Evolutionary conservation across 2,113 vertebrate genomes (phyloP).

Genomic region (Camelus dromedarius): DNA sequence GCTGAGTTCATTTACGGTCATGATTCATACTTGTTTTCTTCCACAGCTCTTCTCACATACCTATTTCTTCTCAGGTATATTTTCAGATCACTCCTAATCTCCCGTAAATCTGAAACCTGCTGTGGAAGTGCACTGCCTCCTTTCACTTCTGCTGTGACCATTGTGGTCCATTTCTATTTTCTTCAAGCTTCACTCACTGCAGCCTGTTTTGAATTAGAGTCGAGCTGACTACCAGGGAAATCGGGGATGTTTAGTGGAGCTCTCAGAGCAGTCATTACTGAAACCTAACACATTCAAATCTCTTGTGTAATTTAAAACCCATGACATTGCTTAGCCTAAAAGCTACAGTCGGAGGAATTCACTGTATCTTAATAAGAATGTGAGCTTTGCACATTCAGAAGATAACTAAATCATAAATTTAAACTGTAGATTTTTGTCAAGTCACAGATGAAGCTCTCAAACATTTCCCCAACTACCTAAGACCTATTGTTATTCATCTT

Average conservation of each 20-base stretch:
- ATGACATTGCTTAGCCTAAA: neutral
- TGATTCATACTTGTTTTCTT: neutral
- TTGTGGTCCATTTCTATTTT: neutral
- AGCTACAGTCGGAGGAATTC: neutral
- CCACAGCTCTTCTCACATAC: no score
- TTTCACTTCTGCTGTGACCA: neutral
- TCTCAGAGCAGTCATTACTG: neutral
- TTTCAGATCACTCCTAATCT: neutral
- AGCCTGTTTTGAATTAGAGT: neutral
- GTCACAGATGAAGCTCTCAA: slow-evolving; percentile 29
- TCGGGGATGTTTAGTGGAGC: neutral
- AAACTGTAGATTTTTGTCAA: neutral
- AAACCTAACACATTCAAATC: neutral
- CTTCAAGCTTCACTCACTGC: neutral
- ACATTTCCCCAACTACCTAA: neutral
- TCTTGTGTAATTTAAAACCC: neutral
- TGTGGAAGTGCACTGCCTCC: neutral
- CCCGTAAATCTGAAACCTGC: neutral
- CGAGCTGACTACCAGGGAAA: neutral
- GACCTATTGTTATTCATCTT: neutral
- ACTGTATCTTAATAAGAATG: neutral
- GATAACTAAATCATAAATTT: neutral
- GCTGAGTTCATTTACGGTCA: neutral
- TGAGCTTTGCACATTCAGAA: neutral
- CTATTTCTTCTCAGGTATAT: neutral